Evolutionary conservation across 2,113 vertebrate species (phyloP).

Genomic region (Isichthys henryi): DNA sequence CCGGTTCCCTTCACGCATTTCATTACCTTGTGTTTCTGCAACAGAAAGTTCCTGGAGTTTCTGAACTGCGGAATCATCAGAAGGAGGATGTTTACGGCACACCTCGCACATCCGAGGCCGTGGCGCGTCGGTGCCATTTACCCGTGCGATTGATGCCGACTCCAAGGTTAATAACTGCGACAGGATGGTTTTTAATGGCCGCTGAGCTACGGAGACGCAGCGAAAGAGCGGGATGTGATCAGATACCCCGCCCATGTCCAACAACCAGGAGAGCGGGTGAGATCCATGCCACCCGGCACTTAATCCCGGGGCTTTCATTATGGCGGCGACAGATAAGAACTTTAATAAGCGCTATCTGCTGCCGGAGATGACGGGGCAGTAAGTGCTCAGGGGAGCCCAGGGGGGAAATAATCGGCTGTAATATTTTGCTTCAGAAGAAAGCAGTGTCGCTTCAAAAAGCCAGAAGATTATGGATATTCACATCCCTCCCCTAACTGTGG

Average conservation of each 20-base stretch:
- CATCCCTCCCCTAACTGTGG: constrained; percentile 34
- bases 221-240: background rate
- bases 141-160: background rate
- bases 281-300: constrained; percentile 34
- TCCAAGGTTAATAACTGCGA: background rate
- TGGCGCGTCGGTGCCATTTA: background rate
- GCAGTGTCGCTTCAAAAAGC: constrained; percentile 38
- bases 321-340: constrained; percentile 73
- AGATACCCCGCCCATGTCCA: constrained; percentile 4
- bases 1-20: background rate
- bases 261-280: constrained; percentile 11
- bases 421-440: constrained; percentile 54
- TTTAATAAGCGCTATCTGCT: constrained; percentile 82
- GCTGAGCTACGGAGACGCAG: background rate
- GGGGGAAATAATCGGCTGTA: constrained; percentile 58
- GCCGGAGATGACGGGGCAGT: constrained; percentile 41
- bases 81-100: background rate
- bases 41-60: background rate
- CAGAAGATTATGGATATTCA: background rate
- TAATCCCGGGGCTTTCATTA: constrained; percentile 56
- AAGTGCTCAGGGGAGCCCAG: constrained; percentile 40
- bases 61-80: background rate
- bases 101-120: background rate
- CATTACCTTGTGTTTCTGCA: background rate
- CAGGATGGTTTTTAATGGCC: background rate